A percentile compares a stretch with the other conserved stretches of the same genome.
These are phyloP conservation scores for Sphaerophoria rueppellii DNA, from an alignment of 2,888 invertebrate genomes.

Conservation along the genomic window DNA sequence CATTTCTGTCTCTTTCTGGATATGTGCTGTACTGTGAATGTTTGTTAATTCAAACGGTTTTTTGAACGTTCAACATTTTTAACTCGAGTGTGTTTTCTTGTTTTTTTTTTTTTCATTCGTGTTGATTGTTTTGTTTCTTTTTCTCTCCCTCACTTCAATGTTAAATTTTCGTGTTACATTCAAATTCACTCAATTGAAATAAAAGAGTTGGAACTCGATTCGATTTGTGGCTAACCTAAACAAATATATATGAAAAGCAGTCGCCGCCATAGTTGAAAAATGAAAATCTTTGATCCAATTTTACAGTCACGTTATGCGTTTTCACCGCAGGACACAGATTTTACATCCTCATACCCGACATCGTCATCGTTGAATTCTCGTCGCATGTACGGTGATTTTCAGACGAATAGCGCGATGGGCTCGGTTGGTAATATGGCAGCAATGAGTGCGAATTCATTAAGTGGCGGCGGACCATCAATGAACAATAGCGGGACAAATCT, in stretches of 20 bases:
- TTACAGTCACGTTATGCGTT: conserved; percentile 83
- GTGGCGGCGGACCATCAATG: conserved; percentile 73
- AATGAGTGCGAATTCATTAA: conserved; percentile 78
- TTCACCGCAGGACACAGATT: conserved; percentile 83
- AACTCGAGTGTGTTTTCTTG: conserved; percentile 46
- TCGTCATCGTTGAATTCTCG: conserved; percentile 79
- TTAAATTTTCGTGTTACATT: conserved; percentile 55
- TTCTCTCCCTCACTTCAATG: background rate
- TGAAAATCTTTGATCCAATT: conserved; percentile 77
- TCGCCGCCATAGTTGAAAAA: conserved; percentile 79
- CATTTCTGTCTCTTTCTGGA: conserved; percentile 29
- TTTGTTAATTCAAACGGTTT: conserved; percentile 60
- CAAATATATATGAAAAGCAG: conserved; percentile 76
- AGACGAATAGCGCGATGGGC: conserved; percentile 79
- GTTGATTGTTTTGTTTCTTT: conserved; percentile 26
- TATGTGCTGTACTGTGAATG: conserved; percentile 60
- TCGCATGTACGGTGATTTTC: conserved; percentile 81
- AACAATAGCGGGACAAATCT: conserved; percentile 87
- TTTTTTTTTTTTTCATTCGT: conserved; percentile 28
- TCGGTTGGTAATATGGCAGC: conserved; percentile 79
- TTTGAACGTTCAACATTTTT: conserved; percentile 55
- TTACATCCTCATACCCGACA: conserved; percentile 81
- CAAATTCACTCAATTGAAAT: conserved; percentile 42
- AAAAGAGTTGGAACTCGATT: conserved; percentile 33
- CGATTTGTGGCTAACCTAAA: conserved; percentile 58